Conservation (phyloP, 2,797 vertebrate genomes). For the Gobionotothen gibberifrons region DNA sequence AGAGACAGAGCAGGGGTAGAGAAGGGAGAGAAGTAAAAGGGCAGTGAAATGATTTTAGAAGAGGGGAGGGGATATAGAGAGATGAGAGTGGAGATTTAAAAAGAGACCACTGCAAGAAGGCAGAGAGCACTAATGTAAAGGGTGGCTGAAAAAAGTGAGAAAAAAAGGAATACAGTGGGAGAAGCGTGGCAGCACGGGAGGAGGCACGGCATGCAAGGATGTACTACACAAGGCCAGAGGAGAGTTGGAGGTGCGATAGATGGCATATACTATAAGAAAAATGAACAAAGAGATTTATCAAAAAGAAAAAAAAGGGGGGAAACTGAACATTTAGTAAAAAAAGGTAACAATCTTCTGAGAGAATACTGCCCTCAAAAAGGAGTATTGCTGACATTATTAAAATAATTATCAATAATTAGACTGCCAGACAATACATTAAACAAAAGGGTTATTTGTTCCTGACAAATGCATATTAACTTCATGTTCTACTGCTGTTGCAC, state of each 20-base stretch:
- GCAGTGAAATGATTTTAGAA: conserved; percentile 61
- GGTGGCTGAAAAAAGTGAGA: conserved; percentile 24
- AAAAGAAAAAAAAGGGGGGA: conserved; percentile 4
- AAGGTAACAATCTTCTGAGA: conserved; percentile 33
- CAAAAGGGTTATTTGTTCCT: conserved; percentile 67
- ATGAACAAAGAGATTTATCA: conserved; percentile 17
- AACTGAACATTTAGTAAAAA: background rate
- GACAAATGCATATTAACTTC: conserved; percentile 74
- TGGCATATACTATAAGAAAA: conserved; percentile 29
- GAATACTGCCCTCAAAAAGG: conserved; percentile 57
- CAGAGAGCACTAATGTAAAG: conserved; percentile 39
- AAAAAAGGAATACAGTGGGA: conserved; percentile 5
- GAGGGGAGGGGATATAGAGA: conserved; percentile 35
- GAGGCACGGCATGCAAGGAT: conserved; percentile 28
- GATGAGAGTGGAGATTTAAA: conserved; percentile 67
- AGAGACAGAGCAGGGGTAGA: conserved; percentile 58
- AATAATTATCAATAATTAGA: conserved; percentile 84
- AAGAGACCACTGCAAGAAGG: conserved; percentile 52
- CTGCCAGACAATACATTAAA: conserved; percentile 75
- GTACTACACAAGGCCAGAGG: conserved; percentile 26
- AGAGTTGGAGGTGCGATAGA: conserved; percentile 11
- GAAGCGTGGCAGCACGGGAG: background rate
- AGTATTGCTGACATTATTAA: conserved; percentile 76
- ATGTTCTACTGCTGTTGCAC: conserved; percentile 43
- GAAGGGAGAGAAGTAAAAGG: conserved; percentile 44